Conservation (phyloP, 2,888 invertebrate genomes). For the Schizaphis graminum region DNA sequence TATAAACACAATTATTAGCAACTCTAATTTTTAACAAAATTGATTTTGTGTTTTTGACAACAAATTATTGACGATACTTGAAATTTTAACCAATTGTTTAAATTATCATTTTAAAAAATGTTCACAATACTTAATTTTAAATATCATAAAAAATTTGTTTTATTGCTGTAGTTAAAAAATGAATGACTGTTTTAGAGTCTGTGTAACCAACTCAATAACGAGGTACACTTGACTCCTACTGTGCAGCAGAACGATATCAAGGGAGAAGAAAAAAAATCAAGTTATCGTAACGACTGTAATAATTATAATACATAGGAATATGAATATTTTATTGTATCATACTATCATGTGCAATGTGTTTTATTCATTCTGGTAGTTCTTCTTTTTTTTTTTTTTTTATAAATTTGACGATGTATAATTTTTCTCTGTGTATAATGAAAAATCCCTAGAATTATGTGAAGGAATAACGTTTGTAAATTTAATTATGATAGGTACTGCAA, state of each 20-base stretch:
- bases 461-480: not conserved
- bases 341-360: not conserved
- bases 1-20: too few relatives aligned
- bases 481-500: not conserved
- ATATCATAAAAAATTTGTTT: too few relatives aligned
- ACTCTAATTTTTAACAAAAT: not conserved
- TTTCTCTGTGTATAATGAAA: not conserved
- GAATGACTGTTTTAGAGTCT: not conserved
- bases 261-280: not conserved
- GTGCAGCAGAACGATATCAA: not conserved
- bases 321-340: not conserved
- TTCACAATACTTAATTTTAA: too few relatives aligned
- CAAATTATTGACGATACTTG: too few relatives aligned
- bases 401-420: not conserved
- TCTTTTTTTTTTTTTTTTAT: not conserved
- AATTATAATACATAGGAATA: not conserved
- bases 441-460: not conserved
- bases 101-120: too few relatives aligned
- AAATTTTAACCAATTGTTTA: too few relatives aligned
- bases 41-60: not conserved
- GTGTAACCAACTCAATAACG: not conserved
- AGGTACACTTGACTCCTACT: not conserved
- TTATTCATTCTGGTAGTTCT: not conserved
- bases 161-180: not conserved
- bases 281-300: not conserved